Base-by-base conservation (phyloP, 2,888 invertebrate genomes). In the Cosmia pyralina region DNA sequence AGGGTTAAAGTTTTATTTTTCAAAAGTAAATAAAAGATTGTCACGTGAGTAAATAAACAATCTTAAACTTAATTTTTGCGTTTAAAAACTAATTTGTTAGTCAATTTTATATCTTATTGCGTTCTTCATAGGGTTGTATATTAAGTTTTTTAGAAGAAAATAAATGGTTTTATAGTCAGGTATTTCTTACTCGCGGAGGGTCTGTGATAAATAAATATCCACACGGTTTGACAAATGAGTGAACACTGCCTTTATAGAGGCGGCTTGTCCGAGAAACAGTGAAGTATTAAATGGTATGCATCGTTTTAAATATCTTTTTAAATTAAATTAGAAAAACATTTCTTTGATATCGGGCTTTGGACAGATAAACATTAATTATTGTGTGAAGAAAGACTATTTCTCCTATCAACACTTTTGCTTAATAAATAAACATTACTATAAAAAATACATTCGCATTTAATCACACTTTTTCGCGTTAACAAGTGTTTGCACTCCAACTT, bases 161-260 rank as follows among this genome's bases (percentile, higher is more conserved):
- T 67, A 76, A 73, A 58, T 71, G 72, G 80, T 81, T 84, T 81
- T 84, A 79, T 83, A 81, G 80, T 83, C 90, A 92, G 92, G 93
- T 93, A 94, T 94, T 92, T 90, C 88, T 92, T 91, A 91, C 88
- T 83, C 92, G 94, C 85, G 93, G 94, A 92, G 94, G 95, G 96
- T 95, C 95, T 84, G 90, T 88, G 92, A 95, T 96, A 96, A 95
- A 95, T 96, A 94, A 95, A 93, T 94, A 95, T 94, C 93, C 91
- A 93, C 91, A 88, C 90, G 85, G 90, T 90, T 93, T 95, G 95
- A 96, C 96, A 96, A 96, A 96, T 96, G 95, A 95, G 93, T 88
- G 91, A 93, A 94, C 95, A 94, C 92, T 91, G 88, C 90, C 88
- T 94, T 93, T 94, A 94, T 93, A 90, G 92, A 87, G 89, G 93